These are phyloP conservation scores for Agriopis leucophaearia DNA, from an alignment of 2,888 invertebrate species.

Conservation along the genomic window DNA sequence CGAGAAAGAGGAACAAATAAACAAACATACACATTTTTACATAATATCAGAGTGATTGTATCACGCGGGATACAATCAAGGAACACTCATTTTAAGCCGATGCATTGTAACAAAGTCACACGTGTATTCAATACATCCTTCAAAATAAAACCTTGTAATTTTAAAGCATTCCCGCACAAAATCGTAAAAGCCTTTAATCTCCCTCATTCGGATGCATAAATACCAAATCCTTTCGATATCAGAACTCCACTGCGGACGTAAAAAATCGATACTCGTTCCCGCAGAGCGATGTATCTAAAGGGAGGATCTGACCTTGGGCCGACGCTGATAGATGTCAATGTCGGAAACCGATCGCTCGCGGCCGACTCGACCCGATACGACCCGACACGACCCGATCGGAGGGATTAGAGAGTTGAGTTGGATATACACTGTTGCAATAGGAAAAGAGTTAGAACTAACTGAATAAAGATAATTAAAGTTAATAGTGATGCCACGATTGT, in stretches of 20 bases:
- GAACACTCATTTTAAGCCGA: too few relatives aligned
- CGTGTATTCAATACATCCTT: too few relatives aligned
- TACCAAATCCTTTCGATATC: slow-evolving; percentile 17
- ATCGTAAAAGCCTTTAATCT: slow-evolving; percentile 15
- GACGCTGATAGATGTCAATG: slow-evolving; percentile 40
- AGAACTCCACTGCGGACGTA: slow-evolving; percentile 28
- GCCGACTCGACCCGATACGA: slow-evolving; percentile 20
- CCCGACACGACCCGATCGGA: slow-evolving; percentile 11
- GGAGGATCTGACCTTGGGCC: slow-evolving; percentile 42
- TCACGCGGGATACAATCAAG: too few relatives aligned
- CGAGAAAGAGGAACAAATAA: too few relatives aligned
- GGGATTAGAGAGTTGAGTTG: slow-evolving; percentile 4
- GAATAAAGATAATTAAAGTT: not conserved
- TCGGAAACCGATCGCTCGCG: slow-evolving; percentile 21
- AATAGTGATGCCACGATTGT: too few relatives aligned
- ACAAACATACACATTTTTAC: too few relatives aligned
- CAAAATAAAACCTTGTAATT: not conserved
- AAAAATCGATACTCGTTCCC: slow-evolving; percentile 36
- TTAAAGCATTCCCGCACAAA: not conserved
- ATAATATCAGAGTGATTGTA: too few relatives aligned
- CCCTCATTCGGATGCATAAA: slow-evolving; percentile 25
- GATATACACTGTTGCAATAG: slow-evolving; percentile 1
- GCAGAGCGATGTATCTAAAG: slow-evolving; percentile 40
- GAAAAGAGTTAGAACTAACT: not conserved
- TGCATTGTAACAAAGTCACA: too few relatives aligned